These are phyloP conservation scores for Papilio aristodemus DNA, from an alignment of 1,140 invertebrate genomes.

Conservation along the genomic window DNA sequence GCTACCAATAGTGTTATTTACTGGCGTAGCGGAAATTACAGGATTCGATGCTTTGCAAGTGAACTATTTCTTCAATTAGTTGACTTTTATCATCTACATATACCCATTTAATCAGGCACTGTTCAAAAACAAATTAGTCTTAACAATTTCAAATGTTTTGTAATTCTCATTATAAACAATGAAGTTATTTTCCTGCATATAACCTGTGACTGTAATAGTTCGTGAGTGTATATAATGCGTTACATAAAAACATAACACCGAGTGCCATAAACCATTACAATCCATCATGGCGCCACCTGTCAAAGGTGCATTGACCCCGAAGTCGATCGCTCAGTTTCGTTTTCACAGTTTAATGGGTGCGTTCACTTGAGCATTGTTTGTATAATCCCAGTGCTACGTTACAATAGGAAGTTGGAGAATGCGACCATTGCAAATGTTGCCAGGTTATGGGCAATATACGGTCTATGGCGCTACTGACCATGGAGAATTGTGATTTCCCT, in stretches of 20 bases:
- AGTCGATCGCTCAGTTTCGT: constrained; percentile 58
- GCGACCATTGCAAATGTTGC: constrained; percentile 48
- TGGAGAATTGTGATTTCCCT: constrained; percentile 43
- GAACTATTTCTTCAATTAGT: no score
- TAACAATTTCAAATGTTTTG: no score
- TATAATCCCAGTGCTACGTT: constrained; percentile 61
- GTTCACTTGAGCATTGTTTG: constrained; percentile 68
- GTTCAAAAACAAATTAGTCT: no score
- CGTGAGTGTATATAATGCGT: not conserved
- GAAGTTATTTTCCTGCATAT: no score
- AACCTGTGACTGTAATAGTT: no score
- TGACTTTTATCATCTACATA: no score
- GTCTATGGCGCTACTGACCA: constrained; percentile 37
- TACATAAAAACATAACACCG: not conserved
- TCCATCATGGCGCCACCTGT: constrained; percentile 52
- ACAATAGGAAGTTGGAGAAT: constrained; percentile 61
- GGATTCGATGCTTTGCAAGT: no score
- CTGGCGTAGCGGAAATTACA: no score
- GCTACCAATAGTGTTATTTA: no score
- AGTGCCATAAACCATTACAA: constrained; percentile 36
- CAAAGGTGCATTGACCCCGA: constrained; percentile 60
- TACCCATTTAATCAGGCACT: no score
- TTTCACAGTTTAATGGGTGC: constrained; percentile 70
- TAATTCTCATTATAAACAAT: no score
- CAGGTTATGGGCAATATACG: constrained; percentile 49